These are phyloP conservation scores for Prionailurus viverrinus DNA, from an alignment of 2,113 vertebrate species.

Conservation along the genomic window DNA sequence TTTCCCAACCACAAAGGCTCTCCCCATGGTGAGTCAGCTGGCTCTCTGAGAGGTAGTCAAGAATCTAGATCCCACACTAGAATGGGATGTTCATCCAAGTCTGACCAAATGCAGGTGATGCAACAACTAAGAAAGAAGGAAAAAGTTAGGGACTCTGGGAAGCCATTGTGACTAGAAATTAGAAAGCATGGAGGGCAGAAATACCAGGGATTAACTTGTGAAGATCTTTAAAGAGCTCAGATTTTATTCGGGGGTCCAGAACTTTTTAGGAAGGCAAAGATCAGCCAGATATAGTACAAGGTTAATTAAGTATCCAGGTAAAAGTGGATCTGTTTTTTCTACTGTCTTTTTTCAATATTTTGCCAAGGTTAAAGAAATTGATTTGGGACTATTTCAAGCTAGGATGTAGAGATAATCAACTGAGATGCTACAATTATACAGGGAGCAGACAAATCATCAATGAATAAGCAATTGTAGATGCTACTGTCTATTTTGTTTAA, in stretches of 20 bases:
- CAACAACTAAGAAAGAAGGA: not conserved
- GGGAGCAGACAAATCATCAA: not conserved
- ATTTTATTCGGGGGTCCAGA: constrained; percentile 20
- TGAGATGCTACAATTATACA: not conserved
- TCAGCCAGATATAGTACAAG: not conserved
- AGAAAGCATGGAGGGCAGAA: not conserved
- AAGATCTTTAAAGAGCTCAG: not conserved
- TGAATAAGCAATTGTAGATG: constrained; percentile 18
- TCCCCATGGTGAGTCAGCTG: not conserved
- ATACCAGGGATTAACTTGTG: not conserved
- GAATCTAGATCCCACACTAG: not conserved
- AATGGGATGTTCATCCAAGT: not conserved
- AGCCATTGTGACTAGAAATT: not conserved
- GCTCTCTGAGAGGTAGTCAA: not conserved
- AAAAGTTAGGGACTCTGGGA: not conserved
- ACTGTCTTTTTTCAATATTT: constrained; percentile 29
- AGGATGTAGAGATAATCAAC: not conserved
- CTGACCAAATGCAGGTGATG: not conserved
- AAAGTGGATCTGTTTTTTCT: constrained; percentile 37
- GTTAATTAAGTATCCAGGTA: constrained; percentile 14
- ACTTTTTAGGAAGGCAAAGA: not conserved
- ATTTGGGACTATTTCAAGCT: constrained; percentile 20
- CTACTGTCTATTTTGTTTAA: constrained; percentile 64
- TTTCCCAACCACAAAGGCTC: not conserved
- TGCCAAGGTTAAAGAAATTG: constrained; percentile 25